Base-by-base conservation (phyloP, 2,113 vertebrate genomes). In the Boulengerochromis microlepis region DNA sequence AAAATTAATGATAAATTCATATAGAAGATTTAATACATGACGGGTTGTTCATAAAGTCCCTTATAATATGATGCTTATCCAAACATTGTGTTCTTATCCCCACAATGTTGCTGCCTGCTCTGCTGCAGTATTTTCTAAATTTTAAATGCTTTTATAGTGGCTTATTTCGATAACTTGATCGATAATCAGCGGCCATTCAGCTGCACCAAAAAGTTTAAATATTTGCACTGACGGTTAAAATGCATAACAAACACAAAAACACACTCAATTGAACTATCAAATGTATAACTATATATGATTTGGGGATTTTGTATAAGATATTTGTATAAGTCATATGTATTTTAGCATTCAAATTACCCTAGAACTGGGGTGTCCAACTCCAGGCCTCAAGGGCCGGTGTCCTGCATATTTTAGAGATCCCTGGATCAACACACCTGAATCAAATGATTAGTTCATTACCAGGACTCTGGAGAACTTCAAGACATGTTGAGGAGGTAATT, bases 81-180 rank as follows among this genome's bases (percentile, higher is more conserved):
- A 66, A 38, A 38, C 18, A 13, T 66, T 35, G 10, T 38, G 61
- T 0, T 66, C 61, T 66, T 38, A 66, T n/a, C 33, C 19, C 33
- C 61, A 66, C 19, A n/a, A n/a, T 66, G 33, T 22, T 66, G 7
- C 31, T 38, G 61, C 33, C 59, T 13, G 10, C 61, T 66, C 11
- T 66, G 61, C 1, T 38, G 61, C 1, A 66, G 33, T 13, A 13
- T 38, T 38, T 66, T 38, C 33, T 13, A 0, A 13, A 22, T 38
- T 0, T 38, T 13, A 38, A 38, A 66, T 38, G 19, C 19, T 38
- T 66, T 66, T 66, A 38, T 66, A 38, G 61, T 66, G 61, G 10
- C 61, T 66, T 38, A 38, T 66, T 66, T 66, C 0, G 1, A 61
- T 33, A 33, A 1, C 3, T 66, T 38, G 4, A 66, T 66, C 0